Conservation (phyloP, 2,888 invertebrate genomes). For the Ellobium chinense region DNA sequence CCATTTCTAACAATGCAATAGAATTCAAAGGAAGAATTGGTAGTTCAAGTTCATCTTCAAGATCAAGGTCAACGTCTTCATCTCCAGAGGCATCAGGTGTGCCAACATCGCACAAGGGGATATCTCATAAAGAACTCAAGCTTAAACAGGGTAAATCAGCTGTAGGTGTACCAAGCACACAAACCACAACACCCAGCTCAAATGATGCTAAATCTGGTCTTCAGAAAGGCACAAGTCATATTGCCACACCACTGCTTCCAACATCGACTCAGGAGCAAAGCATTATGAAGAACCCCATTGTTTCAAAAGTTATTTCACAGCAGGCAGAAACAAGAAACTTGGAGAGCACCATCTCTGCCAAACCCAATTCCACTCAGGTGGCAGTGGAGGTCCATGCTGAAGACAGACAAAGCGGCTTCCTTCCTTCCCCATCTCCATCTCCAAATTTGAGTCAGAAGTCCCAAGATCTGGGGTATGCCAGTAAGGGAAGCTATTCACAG, state of each 20-base stretch:
- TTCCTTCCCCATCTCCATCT: slow-evolving; percentile 15
- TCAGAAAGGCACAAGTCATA: neutral
- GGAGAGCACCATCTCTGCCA: neutral
- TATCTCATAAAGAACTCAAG: neutral
- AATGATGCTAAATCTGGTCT: neutral
- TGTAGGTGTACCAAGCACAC: neutral
- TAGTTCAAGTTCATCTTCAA: neutral
- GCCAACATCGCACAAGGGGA: neutral
- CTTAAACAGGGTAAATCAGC: neutral
- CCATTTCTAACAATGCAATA: slow-evolving; percentile 19
- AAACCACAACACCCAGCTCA: neutral
- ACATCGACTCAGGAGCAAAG: neutral
- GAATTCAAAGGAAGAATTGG: slow-evolving; percentile 10
- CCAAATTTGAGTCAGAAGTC: slow-evolving; percentile 39
- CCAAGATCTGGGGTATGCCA: slow-evolving; percentile 38
- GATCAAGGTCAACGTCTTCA: slow-evolving; percentile 13
- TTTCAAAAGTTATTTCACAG: neutral
- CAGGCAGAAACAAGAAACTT: neutral
- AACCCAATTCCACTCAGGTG: neutral
- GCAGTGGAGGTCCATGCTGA: slow-evolving; percentile 9
- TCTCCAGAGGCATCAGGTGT: slow-evolving; percentile 20
- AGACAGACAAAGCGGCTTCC: neutral
- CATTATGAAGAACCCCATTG: neutral
- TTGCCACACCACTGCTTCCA: neutral
- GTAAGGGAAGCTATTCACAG: slow-evolving; percentile 36